Conservation (phyloP, 2,888 invertebrate genomes). For the Drosophila buzzatii region DNA sequence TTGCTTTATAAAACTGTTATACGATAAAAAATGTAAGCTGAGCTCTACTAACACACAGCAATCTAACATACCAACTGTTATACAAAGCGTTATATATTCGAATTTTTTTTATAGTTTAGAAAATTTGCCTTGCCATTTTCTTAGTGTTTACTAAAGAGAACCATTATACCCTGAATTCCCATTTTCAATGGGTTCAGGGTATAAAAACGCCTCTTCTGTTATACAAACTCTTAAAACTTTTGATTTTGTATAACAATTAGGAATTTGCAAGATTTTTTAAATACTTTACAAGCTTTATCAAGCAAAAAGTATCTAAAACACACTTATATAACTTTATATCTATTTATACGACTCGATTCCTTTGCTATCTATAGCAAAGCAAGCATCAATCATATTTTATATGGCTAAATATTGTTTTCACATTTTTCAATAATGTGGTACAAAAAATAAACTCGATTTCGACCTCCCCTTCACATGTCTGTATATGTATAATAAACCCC, state of each 20-base stretch:
- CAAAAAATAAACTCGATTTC: not conserved
- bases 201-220: not conserved
- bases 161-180: too few species aligned
- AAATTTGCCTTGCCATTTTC: too few species aligned
- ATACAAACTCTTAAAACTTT: not conserved
- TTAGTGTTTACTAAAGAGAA: too few species aligned
- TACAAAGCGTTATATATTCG: not conserved
- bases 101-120: too few species aligned
- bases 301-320: too few species aligned
- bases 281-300: not conserved
- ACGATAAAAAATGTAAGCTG: not conserved
- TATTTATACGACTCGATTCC: not conserved
- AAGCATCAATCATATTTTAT: not conserved
- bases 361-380: not conserved
- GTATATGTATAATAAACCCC: not conserved
- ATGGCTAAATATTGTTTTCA: not conserved
- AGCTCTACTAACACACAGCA: too few species aligned
- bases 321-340: not conserved
- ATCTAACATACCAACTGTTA: not conserved
- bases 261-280: not conserved
- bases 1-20: not conserved
- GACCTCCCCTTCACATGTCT: constrained; percentile 1
- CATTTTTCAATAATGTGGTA: not conserved
- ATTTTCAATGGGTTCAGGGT: too few species aligned
- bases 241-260: not conserved